Percentiles rank a stretch among this genome's conserved stretches.
Evolutionary conservation across 2,113 vertebrate species (phyloP).

Genomic region (Epinephelus cyanopodus): DNA sequence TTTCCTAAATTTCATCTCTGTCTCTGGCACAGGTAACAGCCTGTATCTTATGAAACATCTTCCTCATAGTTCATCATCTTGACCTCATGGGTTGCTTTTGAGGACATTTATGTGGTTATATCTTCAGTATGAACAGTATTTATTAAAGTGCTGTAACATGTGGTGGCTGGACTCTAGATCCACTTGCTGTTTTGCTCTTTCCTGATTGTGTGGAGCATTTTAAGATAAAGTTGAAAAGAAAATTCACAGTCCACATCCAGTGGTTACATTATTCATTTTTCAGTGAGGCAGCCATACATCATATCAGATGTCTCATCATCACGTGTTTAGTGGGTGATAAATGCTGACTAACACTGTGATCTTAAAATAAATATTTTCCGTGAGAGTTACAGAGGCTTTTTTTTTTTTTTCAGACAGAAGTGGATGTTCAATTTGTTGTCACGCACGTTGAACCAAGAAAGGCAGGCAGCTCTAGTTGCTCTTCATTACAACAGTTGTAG

Average conservation of each 20-base stretch:
- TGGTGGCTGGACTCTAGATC: background rate
- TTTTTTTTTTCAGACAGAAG: background rate
- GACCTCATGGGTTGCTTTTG: constrained; percentile 2
- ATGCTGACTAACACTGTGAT: background rate
- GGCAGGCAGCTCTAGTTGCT: constrained; percentile 39
- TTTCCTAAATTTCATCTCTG: background rate
- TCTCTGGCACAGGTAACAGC: constrained; percentile 6
- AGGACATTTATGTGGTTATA: constrained; percentile 12
- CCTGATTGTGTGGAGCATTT: background rate
- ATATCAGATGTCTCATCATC: background rate
- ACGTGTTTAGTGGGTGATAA: rapidly evolving
- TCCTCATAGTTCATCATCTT: background rate
- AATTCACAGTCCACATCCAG: background rate
- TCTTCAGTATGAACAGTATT: constrained; percentile 1
- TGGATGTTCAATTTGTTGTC: background rate
- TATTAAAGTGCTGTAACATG: background rate
- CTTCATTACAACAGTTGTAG: constrained; percentile 22
- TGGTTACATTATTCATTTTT: background rate
- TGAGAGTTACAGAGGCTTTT: background rate
- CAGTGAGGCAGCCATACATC: background rate
- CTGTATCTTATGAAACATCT: background rate
- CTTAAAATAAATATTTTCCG: background rate
- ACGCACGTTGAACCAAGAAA: background rate
- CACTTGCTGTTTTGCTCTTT: background rate
- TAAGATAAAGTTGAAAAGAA: background rate